Conservation (phyloP, 2,113 vertebrate species). For the Paracanthobrama guichenoti region DNA sequence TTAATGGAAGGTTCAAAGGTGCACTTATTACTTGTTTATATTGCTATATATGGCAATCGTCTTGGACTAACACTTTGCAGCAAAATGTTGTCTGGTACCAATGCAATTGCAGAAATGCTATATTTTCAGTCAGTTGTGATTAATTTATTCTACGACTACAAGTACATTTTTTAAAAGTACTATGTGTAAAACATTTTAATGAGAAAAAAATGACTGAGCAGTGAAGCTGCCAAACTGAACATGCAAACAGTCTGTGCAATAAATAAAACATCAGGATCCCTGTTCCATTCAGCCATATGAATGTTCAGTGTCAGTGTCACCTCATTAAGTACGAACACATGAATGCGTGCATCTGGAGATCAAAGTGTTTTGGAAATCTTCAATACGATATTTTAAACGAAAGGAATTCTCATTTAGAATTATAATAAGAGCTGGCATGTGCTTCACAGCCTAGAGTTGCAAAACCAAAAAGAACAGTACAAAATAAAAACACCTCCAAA, state of each 20-base stretch:
- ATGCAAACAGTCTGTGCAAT: not conserved
- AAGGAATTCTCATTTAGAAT: constrained; percentile 10
- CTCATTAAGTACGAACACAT: not conserved
- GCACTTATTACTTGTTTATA: not conserved
- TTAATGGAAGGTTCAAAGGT: not conserved
- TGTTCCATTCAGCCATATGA: constrained; percentile 4
- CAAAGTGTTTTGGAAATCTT: constrained; percentile 2
- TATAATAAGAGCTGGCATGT: not conserved
- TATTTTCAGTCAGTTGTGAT: not conserved
- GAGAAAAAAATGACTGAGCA: not conserved
- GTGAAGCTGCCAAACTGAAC: not conserved
- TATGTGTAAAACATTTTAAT: not conserved
- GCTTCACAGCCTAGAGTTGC: not conserved
- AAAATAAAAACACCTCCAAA: not conserved
- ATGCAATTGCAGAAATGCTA: not conserved
- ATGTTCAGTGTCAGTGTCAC: constrained; percentile 24
- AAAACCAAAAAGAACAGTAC: not conserved
- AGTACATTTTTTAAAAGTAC: not conserved
- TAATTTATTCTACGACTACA: not conserved
- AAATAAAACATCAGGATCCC: not conserved
- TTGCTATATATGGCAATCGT: not conserved
- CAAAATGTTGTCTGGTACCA: not conserved
- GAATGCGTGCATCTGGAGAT: not conserved
- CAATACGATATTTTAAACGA: not conserved
- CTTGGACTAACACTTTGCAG: not conserved